A percentile compares a stretch with the other conserved stretches of the same genome.
phyloP scores from a whole-genome alignment of 2,797 vertebrate species.

The Falco novaeseelandiae region DNA sequence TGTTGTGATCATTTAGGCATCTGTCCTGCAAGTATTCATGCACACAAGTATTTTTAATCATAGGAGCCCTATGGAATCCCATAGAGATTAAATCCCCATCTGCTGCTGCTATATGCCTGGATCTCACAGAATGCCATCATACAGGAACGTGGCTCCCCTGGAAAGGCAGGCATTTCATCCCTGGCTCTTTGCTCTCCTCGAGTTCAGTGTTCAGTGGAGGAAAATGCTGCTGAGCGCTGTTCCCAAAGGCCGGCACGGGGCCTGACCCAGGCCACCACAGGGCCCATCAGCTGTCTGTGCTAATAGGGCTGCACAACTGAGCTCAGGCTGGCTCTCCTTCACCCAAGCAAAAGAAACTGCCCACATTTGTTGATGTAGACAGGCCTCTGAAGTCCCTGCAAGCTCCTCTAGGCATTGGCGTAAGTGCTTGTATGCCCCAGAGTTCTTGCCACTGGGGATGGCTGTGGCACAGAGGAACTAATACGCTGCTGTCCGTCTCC shows the following conservation, averaged over 20 bases:
- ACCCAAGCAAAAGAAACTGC: not conserved
- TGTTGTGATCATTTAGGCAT: not conserved
- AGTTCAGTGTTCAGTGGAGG: not conserved
- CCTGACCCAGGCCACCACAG: not conserved
- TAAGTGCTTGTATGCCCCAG: not conserved
- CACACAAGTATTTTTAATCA: not conserved
- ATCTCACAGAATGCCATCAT: fast-evolving
- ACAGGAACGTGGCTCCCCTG: not conserved
- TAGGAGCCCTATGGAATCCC: not conserved
- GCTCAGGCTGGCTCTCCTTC: not conserved
- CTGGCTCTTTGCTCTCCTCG: not conserved
- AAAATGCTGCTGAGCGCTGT: not conserved
- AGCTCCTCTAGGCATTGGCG: fast-evolving
- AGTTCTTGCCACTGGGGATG: not conserved
- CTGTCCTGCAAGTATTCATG: fast-evolving
- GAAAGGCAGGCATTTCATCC: not conserved
- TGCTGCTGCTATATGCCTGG: not conserved
- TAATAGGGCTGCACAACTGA: not conserved
- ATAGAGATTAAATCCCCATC: not conserved
- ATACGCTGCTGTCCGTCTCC: not conserved
- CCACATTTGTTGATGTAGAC: not conserved
- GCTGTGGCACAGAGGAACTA: not conserved
- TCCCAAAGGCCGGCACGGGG: fast-evolving
- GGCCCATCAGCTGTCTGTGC: fast-evolving
- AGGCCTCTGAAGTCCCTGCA: not conserved